Base-by-base conservation (phyloP, 1,140 invertebrate species). In the Megalopta genalis region DNA sequence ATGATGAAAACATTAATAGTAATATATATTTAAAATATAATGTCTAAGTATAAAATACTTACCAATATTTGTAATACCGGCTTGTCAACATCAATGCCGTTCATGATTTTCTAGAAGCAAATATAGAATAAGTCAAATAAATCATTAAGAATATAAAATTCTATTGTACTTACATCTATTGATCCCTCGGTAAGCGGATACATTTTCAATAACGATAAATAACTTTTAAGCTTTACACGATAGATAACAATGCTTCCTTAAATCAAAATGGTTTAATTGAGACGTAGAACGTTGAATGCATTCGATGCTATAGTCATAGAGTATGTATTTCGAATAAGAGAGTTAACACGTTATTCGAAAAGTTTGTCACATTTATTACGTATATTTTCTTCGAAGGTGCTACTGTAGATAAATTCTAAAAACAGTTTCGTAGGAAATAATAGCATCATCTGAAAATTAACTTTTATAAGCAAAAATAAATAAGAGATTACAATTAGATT, bases 31-130 rank as follows among this genome's bases (percentile, higher is more conserved):
- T 7, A 39, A 14, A 62, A 27, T n/a, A 6, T 18, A 0, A 23
- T 49, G 12, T 3, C 14, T 10, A 10, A 3, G 21, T 27, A 32
- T 2, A 32, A 59, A 21, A 66, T 59, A 65, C 60, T 78, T 68
- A 86, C 85, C 71, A 86, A 69, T 59, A 86, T 23, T 76, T 86
- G 85, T 0, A 86, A 18, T 23, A 86, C 10, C 3, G 85, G 85
- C 1, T 83, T 80, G 0, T 77, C 73, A 0, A 86, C 27, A 1
- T 86, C 72, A 0, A 70, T 7, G 12, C 85, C 85, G 1, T 52
- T 70, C 81, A 85, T 83, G 0, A 86, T 86, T 77, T 72, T 79
- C 84, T 86, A 32, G 54, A 86, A 82, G 21, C 6, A 72, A 9
- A 49, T 32, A 25, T 1, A 7, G 21, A 21, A 54, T 16, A 25